Conservation (phyloP, 2,113 vertebrate genomes). For the Spheniscus mendiculus region DNA sequence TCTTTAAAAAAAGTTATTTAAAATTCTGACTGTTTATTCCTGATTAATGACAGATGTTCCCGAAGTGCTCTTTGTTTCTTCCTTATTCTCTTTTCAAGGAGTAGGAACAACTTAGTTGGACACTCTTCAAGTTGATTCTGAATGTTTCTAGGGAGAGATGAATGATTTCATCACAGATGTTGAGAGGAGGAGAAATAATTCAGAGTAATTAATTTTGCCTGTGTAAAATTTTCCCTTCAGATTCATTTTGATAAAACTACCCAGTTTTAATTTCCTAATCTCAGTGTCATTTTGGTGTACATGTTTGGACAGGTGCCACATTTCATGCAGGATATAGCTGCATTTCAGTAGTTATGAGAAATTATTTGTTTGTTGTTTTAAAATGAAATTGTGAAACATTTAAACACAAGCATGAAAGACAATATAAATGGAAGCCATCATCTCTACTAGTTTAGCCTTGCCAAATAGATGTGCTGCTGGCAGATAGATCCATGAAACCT, state of each 20-base stretch:
- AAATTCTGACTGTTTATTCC: neutral
- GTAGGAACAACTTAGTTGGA: neutral
- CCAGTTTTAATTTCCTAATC: neutral
- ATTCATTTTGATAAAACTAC: neutral
- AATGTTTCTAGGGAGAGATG: conserved; percentile 4
- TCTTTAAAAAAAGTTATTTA: neutral
- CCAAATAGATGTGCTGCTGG: neutral
- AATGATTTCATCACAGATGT: conserved; percentile 42
- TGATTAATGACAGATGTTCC: conserved; percentile 27
- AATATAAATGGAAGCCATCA: neutral
- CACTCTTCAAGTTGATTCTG: neutral
- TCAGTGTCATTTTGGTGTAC: neutral
- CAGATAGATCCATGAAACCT: neutral
- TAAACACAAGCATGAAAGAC: neutral
- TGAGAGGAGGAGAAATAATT: neutral
- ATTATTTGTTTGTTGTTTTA: neutral
- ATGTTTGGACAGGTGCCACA: neutral
- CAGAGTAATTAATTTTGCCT: neutral
- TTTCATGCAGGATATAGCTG: neutral
- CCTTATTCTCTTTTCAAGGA: neutral
- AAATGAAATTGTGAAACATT: neutral
- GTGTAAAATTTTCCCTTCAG: neutral
- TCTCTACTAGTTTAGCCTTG: neutral
- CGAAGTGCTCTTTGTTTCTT: neutral
- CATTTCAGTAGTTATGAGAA: neutral